Evolutionary conservation across 2,797 vertebrate genomes (phyloP), one percentile per base, ranked within the genome.

Genomic region (Sylvilagus floridanus): DNA sequence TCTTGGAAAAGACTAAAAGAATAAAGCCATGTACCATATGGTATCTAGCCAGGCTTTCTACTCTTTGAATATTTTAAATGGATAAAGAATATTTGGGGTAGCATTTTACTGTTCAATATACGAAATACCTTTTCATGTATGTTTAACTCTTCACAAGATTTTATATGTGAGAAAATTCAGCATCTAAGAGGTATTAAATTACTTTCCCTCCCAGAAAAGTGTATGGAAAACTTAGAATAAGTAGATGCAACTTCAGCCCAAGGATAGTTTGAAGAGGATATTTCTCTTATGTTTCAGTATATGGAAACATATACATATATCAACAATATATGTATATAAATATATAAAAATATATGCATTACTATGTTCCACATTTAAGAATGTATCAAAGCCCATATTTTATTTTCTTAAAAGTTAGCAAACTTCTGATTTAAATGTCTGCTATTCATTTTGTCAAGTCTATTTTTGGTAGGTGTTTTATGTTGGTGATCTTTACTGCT

Each of bases 91-190:
- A 65, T 75, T 83, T 65, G 22, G 16, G 50, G 72, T 62, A 81
- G n/a, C 35, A 75, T 87, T 72, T 79, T 84, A 62, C 10, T 79
- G 17, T 78, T 94, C 3, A n/a, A 1, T 73, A 50, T 47, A 57
- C 19, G 81, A 84, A 95, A 78, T 57, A 4, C 28, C 76, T 75
- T 92, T 79, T 90, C 19, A 10, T 82, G 32, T 85, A 17, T 24
- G 1, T 93, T 71, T 85, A 88, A 72, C 14, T 92, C 50, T 28
- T 89, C 42, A 24, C 26, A 79, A 76, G 57, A 66, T 57, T 81
- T 93, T 84, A 73, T 86, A 11, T 79, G 65, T 84, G 73, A 79
- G 63, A 57, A 90, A 94, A n/a, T 66, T 76, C 35, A 87, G 24
- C 84, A 10, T 73, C 30, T 50, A 7, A n/a, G 7, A 68, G 13